A percentile compares a stretch with the other conserved stretches of the same genome.
phyloP scores from a whole-genome alignment of 2,113 vertebrate genomes.

The Psophia crepitans region DNA sequence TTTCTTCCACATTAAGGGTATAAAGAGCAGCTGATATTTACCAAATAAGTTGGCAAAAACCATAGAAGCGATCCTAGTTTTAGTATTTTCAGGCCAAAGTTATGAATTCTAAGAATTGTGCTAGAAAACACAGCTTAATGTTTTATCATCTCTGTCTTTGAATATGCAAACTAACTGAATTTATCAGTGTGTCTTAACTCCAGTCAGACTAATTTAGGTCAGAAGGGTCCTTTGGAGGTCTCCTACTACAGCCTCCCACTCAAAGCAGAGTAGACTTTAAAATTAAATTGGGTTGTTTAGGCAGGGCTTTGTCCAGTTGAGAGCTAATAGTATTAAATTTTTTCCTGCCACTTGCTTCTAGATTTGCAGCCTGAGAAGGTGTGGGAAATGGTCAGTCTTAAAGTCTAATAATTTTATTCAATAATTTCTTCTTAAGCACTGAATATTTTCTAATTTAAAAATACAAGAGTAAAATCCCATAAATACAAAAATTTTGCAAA shows the following conservation, averaged over 20 bases:
- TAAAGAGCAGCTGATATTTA: not conserved
- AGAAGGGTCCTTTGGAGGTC: not conserved
- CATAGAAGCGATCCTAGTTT: not conserved
- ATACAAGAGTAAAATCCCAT: not conserved
- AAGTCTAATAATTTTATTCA: not conserved
- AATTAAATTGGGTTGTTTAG: not conserved
- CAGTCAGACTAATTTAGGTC: not conserved
- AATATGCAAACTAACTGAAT: not conserved
- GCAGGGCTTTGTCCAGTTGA: not conserved
- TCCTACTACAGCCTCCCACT: not conserved
- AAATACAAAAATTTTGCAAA: not conserved
- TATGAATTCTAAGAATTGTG: not conserved
- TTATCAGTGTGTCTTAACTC: not conserved
- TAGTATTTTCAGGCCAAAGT: not conserved
- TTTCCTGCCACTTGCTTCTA: not conserved
- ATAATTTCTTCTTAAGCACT: not conserved
- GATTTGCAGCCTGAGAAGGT: not conserved
- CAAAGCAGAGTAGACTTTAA: not conserved
- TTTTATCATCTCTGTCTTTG: not conserved
- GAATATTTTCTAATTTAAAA: not conserved
- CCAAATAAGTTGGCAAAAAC: not conserved
- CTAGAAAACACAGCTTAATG: not conserved
- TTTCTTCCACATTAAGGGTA: not conserved
- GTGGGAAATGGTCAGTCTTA: not conserved
- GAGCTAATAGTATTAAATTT: rapidly evolving